A percentile compares a stretch with the other conserved stretches of the same genome.
Conservation (phyloP, 2,888 invertebrate species). For the Acrobasis consociella region DNA sequence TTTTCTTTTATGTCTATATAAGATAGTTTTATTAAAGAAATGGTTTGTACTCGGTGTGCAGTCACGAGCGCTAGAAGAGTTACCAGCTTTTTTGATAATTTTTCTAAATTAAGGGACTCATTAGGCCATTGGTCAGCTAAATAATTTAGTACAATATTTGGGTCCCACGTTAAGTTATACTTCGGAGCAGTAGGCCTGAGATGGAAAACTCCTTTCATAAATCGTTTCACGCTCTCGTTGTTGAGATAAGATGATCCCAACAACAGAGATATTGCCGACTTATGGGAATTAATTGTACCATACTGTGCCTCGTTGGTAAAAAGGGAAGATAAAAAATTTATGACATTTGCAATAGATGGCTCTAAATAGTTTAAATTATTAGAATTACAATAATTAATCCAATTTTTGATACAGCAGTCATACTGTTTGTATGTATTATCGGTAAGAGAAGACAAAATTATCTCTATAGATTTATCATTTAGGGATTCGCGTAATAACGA, state of each 20-base stretch:
- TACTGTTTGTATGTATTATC: conserved; percentile 28
- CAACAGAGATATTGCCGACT: conserved; percentile 7
- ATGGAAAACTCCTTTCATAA: conserved; percentile 17
- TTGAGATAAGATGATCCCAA: conserved; percentile 7
- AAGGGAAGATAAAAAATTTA: neutral
- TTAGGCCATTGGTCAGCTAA: conserved; percentile 18
- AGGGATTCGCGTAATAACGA: conserved; percentile 15
- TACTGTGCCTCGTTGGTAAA: conserved; percentile 1
- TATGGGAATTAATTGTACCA: conserved; percentile 2
- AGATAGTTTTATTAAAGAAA: too few species aligned
- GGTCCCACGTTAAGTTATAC: conserved; percentile 13
- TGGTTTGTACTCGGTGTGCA: too few species aligned
- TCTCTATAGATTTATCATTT: conserved; percentile 29
- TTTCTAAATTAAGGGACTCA: conserved; percentile 12
- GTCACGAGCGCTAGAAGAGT: too few species aligned
- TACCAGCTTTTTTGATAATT: too few species aligned
- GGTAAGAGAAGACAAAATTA: conserved; percentile 25
- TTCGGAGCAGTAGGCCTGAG: conserved; percentile 17
- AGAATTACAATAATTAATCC: conserved; percentile 24
- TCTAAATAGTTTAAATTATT: conserved; percentile 15
- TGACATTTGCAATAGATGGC: conserved; percentile 9
- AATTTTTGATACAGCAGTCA: conserved; percentile 24
- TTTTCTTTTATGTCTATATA: too few species aligned
- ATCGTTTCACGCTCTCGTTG: conserved; percentile 6
- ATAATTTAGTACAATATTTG: conserved; percentile 11